Evolutionary conservation across 2,888 invertebrate genomes (phyloP).

Genomic region (Mimas tiliae): DNA sequence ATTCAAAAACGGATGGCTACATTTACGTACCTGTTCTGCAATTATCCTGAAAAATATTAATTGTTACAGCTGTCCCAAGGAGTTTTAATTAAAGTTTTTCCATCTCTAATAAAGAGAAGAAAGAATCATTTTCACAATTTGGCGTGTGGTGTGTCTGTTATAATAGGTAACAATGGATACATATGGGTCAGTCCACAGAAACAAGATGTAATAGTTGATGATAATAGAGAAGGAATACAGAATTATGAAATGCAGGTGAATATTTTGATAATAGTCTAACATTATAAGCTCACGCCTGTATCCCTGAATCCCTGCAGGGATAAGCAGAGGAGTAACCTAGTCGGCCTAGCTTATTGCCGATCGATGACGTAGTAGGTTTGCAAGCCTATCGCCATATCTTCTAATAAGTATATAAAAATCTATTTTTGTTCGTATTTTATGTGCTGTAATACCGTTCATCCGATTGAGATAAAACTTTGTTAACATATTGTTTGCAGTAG

Average conservation of each 20-base stretch:
- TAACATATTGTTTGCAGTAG: too few species aligned
- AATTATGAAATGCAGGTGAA: conserved; percentile 60
- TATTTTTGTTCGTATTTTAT: too few species aligned
- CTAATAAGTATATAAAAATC: too few species aligned
- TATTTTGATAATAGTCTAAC: background rate
- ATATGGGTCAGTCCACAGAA: conserved; percentile 94
- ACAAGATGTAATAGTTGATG: conserved; percentile 73
- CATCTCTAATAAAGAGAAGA: conserved; percentile 94
- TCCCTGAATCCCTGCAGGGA: too few species aligned
- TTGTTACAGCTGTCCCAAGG: conserved; percentile 91
- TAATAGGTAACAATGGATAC: conserved; percentile 98
- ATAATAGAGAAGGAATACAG: conserved; percentile 69
- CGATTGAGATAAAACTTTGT: too few species aligned
- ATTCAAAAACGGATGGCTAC: too few species aligned
- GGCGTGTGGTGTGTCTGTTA: conserved; percentile 95
- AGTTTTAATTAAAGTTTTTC: conserved; percentile 94
- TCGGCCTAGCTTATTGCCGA: too few species aligned
- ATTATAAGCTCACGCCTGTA: background rate
- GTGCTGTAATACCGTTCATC: too few species aligned
- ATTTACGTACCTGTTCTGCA: too few species aligned
- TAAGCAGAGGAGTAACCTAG: too few species aligned
- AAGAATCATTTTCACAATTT: conserved; percentile 98
- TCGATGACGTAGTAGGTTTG: too few species aligned
- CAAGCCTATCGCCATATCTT: too few species aligned
- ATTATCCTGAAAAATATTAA: background rate